phyloP scores from a whole-genome alignment of 2,113 vertebrate genomes.

The Gadus chalcogrammus region DNA sequence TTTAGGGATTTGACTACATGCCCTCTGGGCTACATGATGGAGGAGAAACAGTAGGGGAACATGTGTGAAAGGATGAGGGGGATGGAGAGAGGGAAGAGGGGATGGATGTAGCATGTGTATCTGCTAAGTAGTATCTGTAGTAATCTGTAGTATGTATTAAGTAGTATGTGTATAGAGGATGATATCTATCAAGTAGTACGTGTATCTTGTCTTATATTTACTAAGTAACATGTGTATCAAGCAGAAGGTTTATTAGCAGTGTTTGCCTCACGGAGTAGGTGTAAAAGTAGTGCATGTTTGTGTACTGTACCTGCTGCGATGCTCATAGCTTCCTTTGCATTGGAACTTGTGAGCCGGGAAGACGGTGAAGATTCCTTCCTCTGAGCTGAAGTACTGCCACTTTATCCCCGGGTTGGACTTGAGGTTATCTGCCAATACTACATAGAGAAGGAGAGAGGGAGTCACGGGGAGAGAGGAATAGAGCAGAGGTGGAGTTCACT shows the following conservation, averaged over 20 bases:
- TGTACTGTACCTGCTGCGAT: conserved; percentile 88
- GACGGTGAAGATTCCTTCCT: conserved; percentile 98
- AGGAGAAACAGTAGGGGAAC: conserved; percentile 8
- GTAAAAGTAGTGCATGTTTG: not conserved
- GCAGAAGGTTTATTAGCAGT: too few species aligned
- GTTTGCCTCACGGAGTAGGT: not conserved
- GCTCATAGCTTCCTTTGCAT: conserved; percentile 93
- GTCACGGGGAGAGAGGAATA: not conserved
- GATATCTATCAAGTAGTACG: too few species aligned
- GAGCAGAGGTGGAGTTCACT: not conserved
- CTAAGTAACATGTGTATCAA: too few species aligned
- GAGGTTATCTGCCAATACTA: conserved; percentile 97
- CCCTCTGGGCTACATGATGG: conserved; percentile 45
- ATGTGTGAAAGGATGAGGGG: not conserved
- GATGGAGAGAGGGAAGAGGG: not conserved
- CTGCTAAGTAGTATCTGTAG: too few species aligned
- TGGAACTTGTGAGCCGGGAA: conserved; percentile 98
- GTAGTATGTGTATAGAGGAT: too few species aligned
- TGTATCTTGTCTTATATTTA: too few species aligned
- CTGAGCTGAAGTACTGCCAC: conserved; percentile 99
- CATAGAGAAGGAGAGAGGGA: not conserved
- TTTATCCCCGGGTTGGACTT: conserved; percentile 98
- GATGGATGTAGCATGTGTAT: not conserved
- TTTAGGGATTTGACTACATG: conserved; percentile 39
- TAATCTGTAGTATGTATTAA: too few species aligned